Conservation (phyloP, 2,888 invertebrate species). For the Phortica okadai region DNA sequence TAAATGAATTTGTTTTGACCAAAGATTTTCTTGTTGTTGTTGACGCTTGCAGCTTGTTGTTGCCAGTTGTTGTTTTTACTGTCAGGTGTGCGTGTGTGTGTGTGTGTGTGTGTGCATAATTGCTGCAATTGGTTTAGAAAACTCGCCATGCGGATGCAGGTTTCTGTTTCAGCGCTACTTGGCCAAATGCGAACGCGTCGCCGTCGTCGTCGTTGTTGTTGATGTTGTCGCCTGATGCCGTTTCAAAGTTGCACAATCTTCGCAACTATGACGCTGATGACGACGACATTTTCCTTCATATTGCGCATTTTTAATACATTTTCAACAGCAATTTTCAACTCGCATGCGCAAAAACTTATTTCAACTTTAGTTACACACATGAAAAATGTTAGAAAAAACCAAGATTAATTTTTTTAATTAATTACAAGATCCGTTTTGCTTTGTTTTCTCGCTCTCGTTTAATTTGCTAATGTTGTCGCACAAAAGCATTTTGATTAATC, state of each 20-base stretch:
- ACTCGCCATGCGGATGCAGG: slow-evolving; percentile 31
- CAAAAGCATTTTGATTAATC: slow-evolving; percentile 21
- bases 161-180: slow-evolving; percentile 17
- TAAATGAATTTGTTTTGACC: slow-evolving; percentile 26
- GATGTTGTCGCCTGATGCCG: slow-evolving; percentile 41
- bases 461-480: background rate
- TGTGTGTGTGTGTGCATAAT: slow-evolving; percentile 15
- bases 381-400: slow-evolving; percentile 15
- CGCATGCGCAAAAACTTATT: background rate
- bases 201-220: slow-evolving; percentile 34
- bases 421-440: slow-evolving; percentile 59
- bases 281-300: background rate
- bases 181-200: slow-evolving; percentile 34
- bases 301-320: background rate
- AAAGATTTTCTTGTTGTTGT: background rate
- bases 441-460: slow-evolving; percentile 8
- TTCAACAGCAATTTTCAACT: slow-evolving; percentile 1
- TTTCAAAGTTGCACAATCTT: slow-evolving; percentile 60
- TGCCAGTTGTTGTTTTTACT: slow-evolving; percentile 6
- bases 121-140: slow-evolving; percentile 33
- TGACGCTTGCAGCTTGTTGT: background rate
- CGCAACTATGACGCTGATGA: background rate
- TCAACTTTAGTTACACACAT: background rate
- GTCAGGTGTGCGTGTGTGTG: background rate
- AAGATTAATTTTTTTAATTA: slow-evolving; percentile 57